A percentile compares a stretch with the other conserved stretches of the same genome.
Evolutionary conservation across 2,113 vertebrate species (phyloP).

Genomic region (Thalassarche chlororhynchos): DNA sequence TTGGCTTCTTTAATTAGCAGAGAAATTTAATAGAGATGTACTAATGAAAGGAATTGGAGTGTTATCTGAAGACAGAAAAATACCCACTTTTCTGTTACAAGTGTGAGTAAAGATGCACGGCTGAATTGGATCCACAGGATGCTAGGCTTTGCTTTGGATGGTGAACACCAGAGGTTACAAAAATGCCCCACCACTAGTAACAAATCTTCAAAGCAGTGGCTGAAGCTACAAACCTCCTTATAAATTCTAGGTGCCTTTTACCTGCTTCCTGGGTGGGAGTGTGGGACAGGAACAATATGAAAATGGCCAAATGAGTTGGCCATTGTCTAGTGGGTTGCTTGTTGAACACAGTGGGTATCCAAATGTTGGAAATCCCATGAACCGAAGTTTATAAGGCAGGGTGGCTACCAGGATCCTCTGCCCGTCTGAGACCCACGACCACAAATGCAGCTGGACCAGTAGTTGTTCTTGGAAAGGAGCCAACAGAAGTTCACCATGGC

Average conservation of each 20-base stretch:
- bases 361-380: background rate
- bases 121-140: background rate
- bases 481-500: background rate
- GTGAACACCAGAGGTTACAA: background rate
- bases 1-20: slow-evolving; percentile 39
- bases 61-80: background rate
- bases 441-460: background rate
- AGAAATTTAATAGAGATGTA: background rate
- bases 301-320: background rate
- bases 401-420: background rate
- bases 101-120: background rate
- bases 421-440: background rate
- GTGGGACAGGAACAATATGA: background rate
- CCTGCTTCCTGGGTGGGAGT: background rate
- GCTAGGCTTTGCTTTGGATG: background rate
- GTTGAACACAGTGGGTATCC: background rate
- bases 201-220: background rate
- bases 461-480: background rate
- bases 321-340: background rate
- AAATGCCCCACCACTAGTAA: background rate
- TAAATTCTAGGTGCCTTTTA: background rate
- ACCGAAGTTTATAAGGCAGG: background rate
- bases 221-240: background rate
- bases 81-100: background rate
- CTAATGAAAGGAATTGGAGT: background rate